These are phyloP conservation scores for Melieria picta DNA, from an alignment of 2,888 invertebrate species.

Conservation along the genomic window DNA sequence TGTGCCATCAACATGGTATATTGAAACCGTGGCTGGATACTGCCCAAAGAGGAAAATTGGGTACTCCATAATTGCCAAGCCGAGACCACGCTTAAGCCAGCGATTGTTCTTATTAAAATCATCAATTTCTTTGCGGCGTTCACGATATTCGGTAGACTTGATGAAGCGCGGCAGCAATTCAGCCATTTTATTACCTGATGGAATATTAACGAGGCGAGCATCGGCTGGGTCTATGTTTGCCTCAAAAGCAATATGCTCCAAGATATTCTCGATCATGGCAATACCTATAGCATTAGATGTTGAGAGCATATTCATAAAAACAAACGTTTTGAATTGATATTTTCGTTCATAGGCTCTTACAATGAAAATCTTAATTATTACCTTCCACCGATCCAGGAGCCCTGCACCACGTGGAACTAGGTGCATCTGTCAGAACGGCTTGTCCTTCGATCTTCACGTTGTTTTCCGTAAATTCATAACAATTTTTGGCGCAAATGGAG, in stretches of 20 bases:
- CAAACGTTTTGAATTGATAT: background rate
- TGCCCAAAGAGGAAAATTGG: conserved; percentile 67
- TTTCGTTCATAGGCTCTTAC: no score
- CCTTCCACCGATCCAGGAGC: conserved; percentile 72
- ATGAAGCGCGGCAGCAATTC: conserved; percentile 68
- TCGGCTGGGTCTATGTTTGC: conserved; percentile 70
- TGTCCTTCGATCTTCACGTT: conserved; percentile 74
- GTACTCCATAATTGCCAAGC: conserved; percentile 76
- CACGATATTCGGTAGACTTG: conserved; percentile 68
- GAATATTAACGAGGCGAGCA: conserved; percentile 69
- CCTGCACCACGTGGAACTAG: conserved; percentile 76
- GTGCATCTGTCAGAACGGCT: conserved; percentile 74
- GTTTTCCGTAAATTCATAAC: conserved; percentile 70
- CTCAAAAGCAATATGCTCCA: conserved; percentile 72
- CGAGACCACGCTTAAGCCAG: conserved; percentile 76
- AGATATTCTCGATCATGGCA: conserved; percentile 71
- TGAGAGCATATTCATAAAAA: background rate
- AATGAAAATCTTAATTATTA: conserved; percentile 6
- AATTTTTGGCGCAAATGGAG: conserved; percentile 64
- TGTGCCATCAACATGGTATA: conserved; percentile 76
- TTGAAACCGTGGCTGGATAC: conserved; percentile 71
- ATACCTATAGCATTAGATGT: conserved; percentile 55
- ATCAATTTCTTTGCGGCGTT: conserved; percentile 69
- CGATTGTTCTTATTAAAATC: conserved; percentile 75
- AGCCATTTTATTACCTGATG: conserved; percentile 55